phyloP scores from a whole-genome alignment of 2,797 vertebrate species.

The Parambassis ranga region DNA sequence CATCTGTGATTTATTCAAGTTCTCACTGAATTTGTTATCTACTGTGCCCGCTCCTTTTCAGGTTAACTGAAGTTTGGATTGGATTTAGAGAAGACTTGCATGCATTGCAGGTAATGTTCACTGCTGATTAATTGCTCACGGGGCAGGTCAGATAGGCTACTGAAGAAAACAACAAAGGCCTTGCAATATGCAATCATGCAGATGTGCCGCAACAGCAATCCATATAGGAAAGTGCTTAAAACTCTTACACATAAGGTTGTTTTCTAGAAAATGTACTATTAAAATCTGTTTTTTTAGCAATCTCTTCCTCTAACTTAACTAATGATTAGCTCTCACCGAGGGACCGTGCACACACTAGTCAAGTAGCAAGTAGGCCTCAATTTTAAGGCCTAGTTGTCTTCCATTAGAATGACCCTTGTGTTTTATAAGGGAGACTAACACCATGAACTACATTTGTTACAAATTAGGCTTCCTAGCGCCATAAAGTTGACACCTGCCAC shows the following conservation, averaged over 20 bases:
- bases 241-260: background rate
- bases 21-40: slow-evolving; percentile 58
- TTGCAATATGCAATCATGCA: too few species aligned
- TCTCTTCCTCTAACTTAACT: too few species aligned
- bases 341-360: background rate
- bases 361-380: background rate
- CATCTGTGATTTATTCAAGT: slow-evolving; percentile 72
- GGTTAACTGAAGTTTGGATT: background rate
- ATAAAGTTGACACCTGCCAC: slow-evolving; percentile 77
- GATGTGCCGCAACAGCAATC: too few species aligned
- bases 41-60: slow-evolving; percentile 30
- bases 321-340: too few species aligned
- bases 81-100: background rate
- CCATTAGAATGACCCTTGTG: slow-evolving; percentile 43
- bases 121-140: slow-evolving; percentile 27
- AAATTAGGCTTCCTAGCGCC: slow-evolving; percentile 69
- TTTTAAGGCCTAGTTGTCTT: slow-evolving; percentile 43
- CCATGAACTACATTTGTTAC: slow-evolving; percentile 71
- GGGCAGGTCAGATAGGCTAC: slow-evolving; percentile 7
- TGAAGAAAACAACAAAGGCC: slow-evolving; percentile 8
- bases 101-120: background rate
- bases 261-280: too few species aligned
- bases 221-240: background rate
- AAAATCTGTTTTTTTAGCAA: background rate
- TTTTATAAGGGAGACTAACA: slow-evolving; percentile 65